phyloP scores from a whole-genome alignment of 2,888 invertebrate genomes.

The Cryptus armator region DNA sequence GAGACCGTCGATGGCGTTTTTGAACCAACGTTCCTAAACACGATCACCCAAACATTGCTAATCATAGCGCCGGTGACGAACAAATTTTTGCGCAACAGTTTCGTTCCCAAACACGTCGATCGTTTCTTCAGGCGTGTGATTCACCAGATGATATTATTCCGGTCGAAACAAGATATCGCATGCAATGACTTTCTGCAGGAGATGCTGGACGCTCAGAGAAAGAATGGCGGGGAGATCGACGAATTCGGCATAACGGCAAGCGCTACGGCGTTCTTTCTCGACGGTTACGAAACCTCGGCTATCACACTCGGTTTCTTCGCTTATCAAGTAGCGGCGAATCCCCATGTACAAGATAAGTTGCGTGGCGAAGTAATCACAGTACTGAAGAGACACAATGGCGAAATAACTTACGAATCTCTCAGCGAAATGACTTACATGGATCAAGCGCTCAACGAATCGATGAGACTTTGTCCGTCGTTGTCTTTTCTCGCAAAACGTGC shows the following conservation, averaged over 20 bases:
- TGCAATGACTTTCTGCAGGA: slow-evolving; percentile 86
- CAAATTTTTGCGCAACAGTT: slow-evolving; percentile 40
- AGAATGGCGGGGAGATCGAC: slow-evolving; percentile 73
- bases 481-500: no score
- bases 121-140: slow-evolving; percentile 74
- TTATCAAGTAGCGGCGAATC: slow-evolving; percentile 85
- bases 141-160: slow-evolving; percentile 69
- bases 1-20: slow-evolving; percentile 69
- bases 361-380: slow-evolving; percentile 83
- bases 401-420: no score
- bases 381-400: no score
- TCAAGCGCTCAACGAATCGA: no score
- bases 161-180: slow-evolving; percentile 75
- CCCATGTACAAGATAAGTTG: slow-evolving; percentile 85
- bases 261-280: slow-evolving; percentile 86
- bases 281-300: slow-evolving; percentile 87
- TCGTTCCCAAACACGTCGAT: slow-evolving; percentile 71
- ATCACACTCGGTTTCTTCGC: slow-evolving; percentile 84
- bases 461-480: no score
- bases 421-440: no score
- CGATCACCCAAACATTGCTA: slow-evolving; percentile 41
- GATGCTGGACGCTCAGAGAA: slow-evolving; percentile 78
- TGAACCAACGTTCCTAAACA: slow-evolving; percentile 49
- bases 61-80: slow-evolving; percentile 69
- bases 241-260: slow-evolving; percentile 83